phyloP scores from a whole-genome alignment of 2,797 vertebrate genomes.

The Thalassophryne amazonica region DNA sequence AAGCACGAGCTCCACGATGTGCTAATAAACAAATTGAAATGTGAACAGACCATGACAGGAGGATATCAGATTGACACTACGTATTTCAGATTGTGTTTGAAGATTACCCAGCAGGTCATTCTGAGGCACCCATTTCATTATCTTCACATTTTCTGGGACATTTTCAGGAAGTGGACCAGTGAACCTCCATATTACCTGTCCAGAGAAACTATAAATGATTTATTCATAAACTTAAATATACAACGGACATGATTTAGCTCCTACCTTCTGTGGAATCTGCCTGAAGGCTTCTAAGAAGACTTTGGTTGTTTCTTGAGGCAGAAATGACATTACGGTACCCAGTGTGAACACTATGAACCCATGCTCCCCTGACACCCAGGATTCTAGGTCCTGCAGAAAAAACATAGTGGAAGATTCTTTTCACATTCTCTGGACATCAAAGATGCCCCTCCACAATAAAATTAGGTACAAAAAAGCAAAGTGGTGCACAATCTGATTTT shows the following conservation, averaged over 20 bases:
- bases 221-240: background rate
- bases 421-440: too few relatives aligned
- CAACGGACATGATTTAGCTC: too few relatives aligned
- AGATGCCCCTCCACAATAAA: too few relatives aligned
- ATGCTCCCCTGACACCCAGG: conserved; percentile 86
- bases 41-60: too few relatives aligned
- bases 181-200: conserved; percentile 94
- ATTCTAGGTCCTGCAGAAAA: conserved; percentile 83
- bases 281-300: conserved; percentile 86
- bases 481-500: too few relatives aligned
- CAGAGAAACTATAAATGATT: too few relatives aligned
- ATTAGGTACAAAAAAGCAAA: too few relatives aligned
- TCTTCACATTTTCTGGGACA: conserved; percentile 83
- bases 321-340: conserved; percentile 84
- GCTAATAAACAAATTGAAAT: too few relatives aligned
- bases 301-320: conserved; percentile 79
- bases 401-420: too few relatives aligned
- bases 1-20: conserved; percentile 86
- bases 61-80: too few relatives aligned
- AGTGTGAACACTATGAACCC: conserved; percentile 91
- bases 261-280: conserved; percentile 89
- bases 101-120: conserved; percentile 90
- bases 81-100: background rate
- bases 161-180: conserved; percentile 74
- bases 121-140: conserved; percentile 93